Conservation (phyloP, 1,140 invertebrate species). For the Lethrus apterus region DNA sequence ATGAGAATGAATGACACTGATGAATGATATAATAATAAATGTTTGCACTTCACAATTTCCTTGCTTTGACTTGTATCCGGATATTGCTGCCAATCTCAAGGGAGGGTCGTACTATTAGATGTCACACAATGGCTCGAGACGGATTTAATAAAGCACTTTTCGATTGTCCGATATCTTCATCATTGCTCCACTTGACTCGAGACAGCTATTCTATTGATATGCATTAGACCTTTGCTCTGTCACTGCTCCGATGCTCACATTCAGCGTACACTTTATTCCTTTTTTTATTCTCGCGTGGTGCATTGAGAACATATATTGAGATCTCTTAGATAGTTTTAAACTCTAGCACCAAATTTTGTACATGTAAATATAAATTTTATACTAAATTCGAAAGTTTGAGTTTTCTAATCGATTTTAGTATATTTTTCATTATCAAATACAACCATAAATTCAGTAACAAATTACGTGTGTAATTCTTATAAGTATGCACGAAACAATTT, state of each 20-base stretch:
- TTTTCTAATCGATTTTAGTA: neutral
- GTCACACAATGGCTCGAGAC: constrained; percentile 29
- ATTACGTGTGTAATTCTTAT: no score
- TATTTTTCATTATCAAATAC: no score
- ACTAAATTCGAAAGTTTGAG: neutral
- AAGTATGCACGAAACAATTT: no score
- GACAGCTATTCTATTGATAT: constrained; percentile 28
- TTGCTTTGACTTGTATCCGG: constrained; percentile 34
- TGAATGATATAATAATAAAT: constrained; percentile 29
- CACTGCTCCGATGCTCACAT: constrained; percentile 10
- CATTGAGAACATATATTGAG: neutral
- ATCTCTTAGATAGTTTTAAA: constrained; percentile 2
- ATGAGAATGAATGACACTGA: constrained; percentile 18
- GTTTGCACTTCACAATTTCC: constrained; percentile 35
- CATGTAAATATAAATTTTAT: constrained; percentile 6
- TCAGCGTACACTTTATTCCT: constrained; percentile 7
- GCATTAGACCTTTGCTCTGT: constrained; percentile 21
- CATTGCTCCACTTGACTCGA: constrained; percentile 26
- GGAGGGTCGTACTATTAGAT: constrained; percentile 28
- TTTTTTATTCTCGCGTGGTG: constrained; percentile 8
- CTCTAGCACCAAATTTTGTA: neutral
- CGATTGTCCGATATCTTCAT: constrained; percentile 29
- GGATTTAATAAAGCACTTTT: constrained; percentile 34
- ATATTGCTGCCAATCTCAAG: constrained; percentile 37
- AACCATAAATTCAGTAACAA: no score